phyloP scores from a whole-genome alignment of 2,113 vertebrate species.

The Mirza zaza region DNA sequence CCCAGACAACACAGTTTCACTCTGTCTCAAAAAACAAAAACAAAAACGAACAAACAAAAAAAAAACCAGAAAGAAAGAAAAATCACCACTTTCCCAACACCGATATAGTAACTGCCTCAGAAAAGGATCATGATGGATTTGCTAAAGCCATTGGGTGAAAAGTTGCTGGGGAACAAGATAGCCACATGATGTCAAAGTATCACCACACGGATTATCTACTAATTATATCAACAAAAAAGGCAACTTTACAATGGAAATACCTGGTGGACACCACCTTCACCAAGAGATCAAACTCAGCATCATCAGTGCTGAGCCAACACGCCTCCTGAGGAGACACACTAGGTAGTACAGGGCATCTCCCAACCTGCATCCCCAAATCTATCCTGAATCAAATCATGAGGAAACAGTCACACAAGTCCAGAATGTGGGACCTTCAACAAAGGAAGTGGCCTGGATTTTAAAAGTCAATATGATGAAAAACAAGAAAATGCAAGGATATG shows the following conservation, averaged over 20 bases:
- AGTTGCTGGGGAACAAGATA: not conserved
- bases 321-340: not conserved
- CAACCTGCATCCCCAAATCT: not conserved
- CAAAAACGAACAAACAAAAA: too few relatives aligned
- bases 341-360: not conserved
- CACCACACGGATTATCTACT: not conserved
- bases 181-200: not conserved
- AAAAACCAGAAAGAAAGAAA: not conserved
- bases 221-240: not conserved
- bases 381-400: not conserved
- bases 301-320: not conserved
- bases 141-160: not conserved
- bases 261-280: not conserved
- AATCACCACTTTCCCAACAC: not conserved
- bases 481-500: not conserved
- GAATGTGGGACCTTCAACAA: not conserved
- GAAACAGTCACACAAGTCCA: not conserved
- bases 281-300: not conserved
- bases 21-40: too few relatives aligned
- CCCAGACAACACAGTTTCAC: too few relatives aligned
- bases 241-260: not conserved
- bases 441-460: not conserved
- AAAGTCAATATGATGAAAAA: not conserved
- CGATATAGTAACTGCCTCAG: not conserved
- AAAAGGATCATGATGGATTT: not conserved